These are phyloP conservation scores for Eidolon helvum DNA, from an alignment of 2,113 vertebrate species.

Conservation along the genomic window DNA sequence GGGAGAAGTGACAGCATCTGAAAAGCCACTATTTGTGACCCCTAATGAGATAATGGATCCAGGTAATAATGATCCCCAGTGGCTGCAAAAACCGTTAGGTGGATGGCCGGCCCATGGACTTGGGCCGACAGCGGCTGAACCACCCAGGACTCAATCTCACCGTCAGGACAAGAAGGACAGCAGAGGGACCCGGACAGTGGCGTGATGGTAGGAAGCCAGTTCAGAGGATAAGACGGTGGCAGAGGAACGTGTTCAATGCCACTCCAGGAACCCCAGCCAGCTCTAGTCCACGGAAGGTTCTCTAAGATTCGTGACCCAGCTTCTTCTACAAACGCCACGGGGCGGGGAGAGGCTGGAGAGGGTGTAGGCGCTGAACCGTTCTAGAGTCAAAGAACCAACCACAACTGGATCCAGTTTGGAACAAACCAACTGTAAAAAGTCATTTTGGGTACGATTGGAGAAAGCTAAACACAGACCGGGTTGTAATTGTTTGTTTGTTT, in stretches of 20 bases:
- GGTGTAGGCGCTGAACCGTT: fast-evolving
- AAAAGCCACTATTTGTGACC: fast-evolving
- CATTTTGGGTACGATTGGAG: neutral
- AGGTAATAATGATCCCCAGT: fast-evolving
- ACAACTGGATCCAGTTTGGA: neutral
- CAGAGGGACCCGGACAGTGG: fast-evolving
- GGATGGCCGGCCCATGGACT: fast-evolving
- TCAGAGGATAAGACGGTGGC: fast-evolving
- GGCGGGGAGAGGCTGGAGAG: fast-evolving
- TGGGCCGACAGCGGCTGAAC: fast-evolving
- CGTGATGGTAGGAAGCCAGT: neutral
- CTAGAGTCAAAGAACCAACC: fast-evolving
- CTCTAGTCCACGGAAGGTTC: neutral
- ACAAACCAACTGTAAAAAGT: neutral
- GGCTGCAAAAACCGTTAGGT: fast-evolving
- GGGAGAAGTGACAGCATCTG: fast-evolving
- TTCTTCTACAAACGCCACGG: neutral
- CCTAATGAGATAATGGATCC: fast-evolving
- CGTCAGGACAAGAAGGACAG: fast-evolving
- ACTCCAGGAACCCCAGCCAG: neutral
- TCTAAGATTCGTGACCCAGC: neutral
- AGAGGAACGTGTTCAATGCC: fast-evolving
- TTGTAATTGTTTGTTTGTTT: neutral
- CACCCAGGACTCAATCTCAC: fast-evolving
- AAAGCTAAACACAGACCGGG: neutral